Conservation (phyloP, 2,113 vertebrate species). For the Collichthys lucidus region DNA sequence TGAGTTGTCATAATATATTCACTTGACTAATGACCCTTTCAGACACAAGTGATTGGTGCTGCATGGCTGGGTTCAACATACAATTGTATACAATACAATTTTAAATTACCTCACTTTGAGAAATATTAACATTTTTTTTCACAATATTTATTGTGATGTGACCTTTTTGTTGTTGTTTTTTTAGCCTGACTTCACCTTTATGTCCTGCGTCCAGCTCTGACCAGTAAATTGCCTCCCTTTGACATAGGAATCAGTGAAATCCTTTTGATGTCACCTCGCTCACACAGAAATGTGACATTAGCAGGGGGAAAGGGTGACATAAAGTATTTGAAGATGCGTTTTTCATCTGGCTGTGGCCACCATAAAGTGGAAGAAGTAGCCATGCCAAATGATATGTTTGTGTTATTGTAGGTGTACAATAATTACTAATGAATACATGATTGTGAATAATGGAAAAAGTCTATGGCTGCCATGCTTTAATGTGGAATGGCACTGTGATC, state of each 20-base stretch:
- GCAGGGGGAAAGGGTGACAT: neutral
- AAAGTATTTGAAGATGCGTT: neutral
- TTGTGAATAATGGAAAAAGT: constrained; percentile 35
- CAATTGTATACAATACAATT: too few relatives aligned
- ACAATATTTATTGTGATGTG: neutral
- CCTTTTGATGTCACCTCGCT: neutral
- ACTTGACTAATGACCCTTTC: too few relatives aligned
- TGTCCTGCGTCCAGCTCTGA: neutral
- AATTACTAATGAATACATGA: constrained; percentile 33
- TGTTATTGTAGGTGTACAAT: constrained; percentile 41
- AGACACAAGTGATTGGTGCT: too few relatives aligned
- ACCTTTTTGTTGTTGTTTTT: neutral
- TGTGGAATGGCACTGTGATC: too few relatives aligned
- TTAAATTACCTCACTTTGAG: neutral
- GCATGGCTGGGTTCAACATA: too few relatives aligned
- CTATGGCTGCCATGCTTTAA: neutral
- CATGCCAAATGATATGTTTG: too few relatives aligned
- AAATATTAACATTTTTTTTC: neutral
- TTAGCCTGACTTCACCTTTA: neutral
- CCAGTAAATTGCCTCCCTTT: neutral
- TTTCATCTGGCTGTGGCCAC: neutral
- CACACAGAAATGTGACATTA: neutral
- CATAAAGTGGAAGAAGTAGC: neutral
- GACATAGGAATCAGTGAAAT: constrained; percentile 6
- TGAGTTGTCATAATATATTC: too few relatives aligned